Evolutionary conservation across 2,888 invertebrate genomes (phyloP), one percentile per base, ranked within the genome.

Genomic region (Lasioglossum oenotherae): DNA sequence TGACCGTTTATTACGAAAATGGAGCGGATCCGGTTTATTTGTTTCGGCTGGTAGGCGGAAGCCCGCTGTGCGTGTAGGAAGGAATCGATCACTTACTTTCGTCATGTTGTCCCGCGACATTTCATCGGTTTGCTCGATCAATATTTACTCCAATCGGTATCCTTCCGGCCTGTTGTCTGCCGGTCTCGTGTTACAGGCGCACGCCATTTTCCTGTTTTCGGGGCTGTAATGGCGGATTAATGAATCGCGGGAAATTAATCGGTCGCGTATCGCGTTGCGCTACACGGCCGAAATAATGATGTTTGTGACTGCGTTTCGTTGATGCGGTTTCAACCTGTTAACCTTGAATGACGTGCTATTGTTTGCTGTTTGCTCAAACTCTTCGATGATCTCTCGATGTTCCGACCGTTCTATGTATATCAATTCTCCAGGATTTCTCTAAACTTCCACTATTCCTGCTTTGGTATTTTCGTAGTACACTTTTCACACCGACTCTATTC

Each of bases 81-180:
- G 64, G 41, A 76, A 76, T 84, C 79, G 75, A 80, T 79, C 53
- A 44, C 41, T 77, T 57, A 10, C n/a, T 79, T 79, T 72, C 75
- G 64, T 64, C 73, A 38, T 46, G 60, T 71, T 35, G 49, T 46
- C 38, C 19, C 19, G 27, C 27, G 31, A 71, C 67, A 27, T 84
- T 84, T 80, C 57, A 57, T 53, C 77, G 44, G 74, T 41, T 49
- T 78, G 35, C 67, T 31, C 53, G 78, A 67, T 73, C 81, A 78
- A 81, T 85, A 78, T 85, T 86, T 81, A 71, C 72, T n/a, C 31
- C 46, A 46, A 73, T 74, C 60, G 57, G 44, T 69, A 67, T 73
- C 27, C 35, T 57, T 79, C 23, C 41, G 16, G 19, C 23, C 23
- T 3, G 27, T 38, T 35, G 23, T 31, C 44, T 46, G 74, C 27